A percentile compares a stretch with the other conserved stretches of the same genome.
phyloP scores from a whole-genome alignment of 2,797 vertebrate species.

The Ibycter americanus region DNA sequence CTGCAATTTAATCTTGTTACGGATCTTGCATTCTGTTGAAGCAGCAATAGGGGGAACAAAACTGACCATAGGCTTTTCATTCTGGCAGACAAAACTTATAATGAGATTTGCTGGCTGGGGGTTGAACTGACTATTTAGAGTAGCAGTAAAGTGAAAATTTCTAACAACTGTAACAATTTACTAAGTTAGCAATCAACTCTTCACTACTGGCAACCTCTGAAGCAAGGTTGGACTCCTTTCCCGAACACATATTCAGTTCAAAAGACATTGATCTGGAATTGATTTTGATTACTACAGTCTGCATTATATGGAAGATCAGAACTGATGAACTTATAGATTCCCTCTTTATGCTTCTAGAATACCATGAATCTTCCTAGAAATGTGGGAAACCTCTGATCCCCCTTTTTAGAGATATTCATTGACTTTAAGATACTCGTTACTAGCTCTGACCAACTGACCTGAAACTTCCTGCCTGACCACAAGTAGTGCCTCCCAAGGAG shows the following conservation, averaged over 20 bases:
- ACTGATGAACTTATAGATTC: not conserved
- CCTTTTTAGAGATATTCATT: not conserved
- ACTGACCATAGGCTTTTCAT: not conserved
- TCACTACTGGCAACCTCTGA: not conserved
- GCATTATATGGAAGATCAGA: not conserved
- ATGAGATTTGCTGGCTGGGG: not conserved
- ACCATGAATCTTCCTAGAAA: not conserved
- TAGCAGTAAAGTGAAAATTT: not conserved
- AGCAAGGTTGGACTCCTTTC: not conserved
- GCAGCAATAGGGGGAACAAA: not conserved
- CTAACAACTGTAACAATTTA: constrained; percentile 1
- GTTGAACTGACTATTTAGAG: not conserved
- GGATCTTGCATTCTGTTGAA: not conserved
- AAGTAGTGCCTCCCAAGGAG: not conserved
- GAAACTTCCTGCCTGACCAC: not conserved
- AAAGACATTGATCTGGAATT: not conserved
- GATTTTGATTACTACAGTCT: not conserved
- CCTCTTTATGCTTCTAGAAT: not conserved
- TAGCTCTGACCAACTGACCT: not conserved
- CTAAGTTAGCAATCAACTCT: not conserved
- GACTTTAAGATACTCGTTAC: not conserved
- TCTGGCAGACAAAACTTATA: not conserved
- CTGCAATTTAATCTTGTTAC: not conserved
- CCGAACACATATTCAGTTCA: not conserved
- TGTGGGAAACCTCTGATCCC: not conserved